Evolutionary conservation across 2,888 invertebrate species (phyloP), one percentile per base, ranked within the genome.

Genomic region (Heteromyza rotundicornis): DNA sequence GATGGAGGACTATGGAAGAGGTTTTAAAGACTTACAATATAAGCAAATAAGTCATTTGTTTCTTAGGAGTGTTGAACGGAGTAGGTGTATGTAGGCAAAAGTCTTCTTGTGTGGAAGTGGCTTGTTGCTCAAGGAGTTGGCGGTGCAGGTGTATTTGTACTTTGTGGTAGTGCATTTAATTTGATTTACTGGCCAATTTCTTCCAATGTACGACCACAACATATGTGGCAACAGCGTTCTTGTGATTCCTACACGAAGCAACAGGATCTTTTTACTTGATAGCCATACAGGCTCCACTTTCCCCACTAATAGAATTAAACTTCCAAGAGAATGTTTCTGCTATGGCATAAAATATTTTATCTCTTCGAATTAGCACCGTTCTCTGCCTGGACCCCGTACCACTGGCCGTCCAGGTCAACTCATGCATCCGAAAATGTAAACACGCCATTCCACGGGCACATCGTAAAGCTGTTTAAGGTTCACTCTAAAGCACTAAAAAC

Each of bases 361-460:
- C 27, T 27, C 27, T 27, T 7, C 10, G 10, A 5, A 5, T 27
- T 10, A 27, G 27, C 27, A 27, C 27, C 7, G 5, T 27, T 27
- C 7, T 27, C 27, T 7, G 27, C 27, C 27, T 7, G 27, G 5
- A 27, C 27, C 27, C 27, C 10, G 27, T 27, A 10, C 27, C 5
- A 27, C 27, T 27, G 10, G 27, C 10, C 10, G 5, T 27, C 5
- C 27, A 44, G 47, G 47, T 44, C 47, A 44, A 44, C 19, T 14
- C n/a, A 44, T 17, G 19, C 47, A 44, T 44, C 19, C 47, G 54
- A 65, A 57, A 49, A 53, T 65, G 63, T 67, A 67, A 67, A 67
- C 67, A 67, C 65, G 61, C 63, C 63, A 65, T 67, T 65, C 49
- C 59, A 54, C 59, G 55, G 57, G n/a, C n/a, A n/a, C 51, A 47